Evolutionary conservation across 2,113 vertebrate genomes (phyloP).

Genomic region (Calyptommatus sinebrachiatus): DNA sequence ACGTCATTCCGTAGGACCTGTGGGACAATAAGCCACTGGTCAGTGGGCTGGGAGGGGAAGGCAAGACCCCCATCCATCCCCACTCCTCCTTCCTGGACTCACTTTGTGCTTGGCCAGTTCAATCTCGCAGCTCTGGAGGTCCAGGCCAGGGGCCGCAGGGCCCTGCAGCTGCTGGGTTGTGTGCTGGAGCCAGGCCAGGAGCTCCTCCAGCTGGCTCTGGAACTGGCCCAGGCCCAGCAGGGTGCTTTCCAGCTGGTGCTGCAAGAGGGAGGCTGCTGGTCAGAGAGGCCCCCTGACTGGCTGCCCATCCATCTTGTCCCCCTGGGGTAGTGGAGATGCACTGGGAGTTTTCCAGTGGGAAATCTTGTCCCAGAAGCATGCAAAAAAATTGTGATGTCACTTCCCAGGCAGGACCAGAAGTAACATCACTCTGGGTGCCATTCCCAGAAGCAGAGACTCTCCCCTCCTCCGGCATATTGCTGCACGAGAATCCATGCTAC

Average conservation of each 20-base stretch:
- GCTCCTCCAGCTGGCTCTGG: constrained; percentile 83
- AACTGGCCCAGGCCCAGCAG: constrained; percentile 87
- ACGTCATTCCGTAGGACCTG: constrained; percentile 86
- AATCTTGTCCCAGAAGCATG: too few relatives aligned
- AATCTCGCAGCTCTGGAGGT: constrained; percentile 87
- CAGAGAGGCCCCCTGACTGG: too few relatives aligned
- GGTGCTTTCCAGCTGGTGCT: constrained; percentile 85
- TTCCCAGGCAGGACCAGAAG: too few relatives aligned
- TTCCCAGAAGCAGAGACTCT: too few relatives aligned
- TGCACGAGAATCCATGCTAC: too few relatives aligned
- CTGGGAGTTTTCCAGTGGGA: too few relatives aligned
- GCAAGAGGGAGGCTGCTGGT: background rate
- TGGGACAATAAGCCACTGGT: background rate
- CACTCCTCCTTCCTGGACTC: rapidly evolving
- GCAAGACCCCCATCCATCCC: background rate
- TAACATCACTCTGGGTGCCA: too few relatives aligned
- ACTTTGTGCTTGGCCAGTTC: constrained; percentile 92
- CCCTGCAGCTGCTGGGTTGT: constrained; percentile 77
- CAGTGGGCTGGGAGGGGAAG: too few relatives aligned
- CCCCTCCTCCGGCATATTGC: too few relatives aligned
- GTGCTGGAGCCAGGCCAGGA: constrained; percentile 79
- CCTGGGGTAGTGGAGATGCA: too few relatives aligned
- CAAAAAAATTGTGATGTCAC: too few relatives aligned
- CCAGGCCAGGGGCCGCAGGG: constrained; percentile 68
- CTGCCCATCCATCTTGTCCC: too few relatives aligned